A percentile compares a stretch with the other conserved stretches of the same genome.
phyloP scores from a whole-genome alignment of 2,797 vertebrate species.

The Manis javanica region DNA sequence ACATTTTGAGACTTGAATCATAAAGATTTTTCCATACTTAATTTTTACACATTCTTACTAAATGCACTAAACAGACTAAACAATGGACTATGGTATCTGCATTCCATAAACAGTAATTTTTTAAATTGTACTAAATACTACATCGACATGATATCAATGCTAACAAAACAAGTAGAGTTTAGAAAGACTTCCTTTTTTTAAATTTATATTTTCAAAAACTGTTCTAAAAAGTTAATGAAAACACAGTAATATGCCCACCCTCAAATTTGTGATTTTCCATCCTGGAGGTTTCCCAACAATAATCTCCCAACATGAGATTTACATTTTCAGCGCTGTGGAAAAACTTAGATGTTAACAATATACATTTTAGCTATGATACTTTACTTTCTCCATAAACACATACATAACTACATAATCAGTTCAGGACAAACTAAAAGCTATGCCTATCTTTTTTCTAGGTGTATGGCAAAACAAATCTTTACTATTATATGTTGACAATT shows the following conservation, averaged over 20 bases:
- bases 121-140: not conserved
- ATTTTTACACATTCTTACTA: not conserved
- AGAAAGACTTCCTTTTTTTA: not conserved
- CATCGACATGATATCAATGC: not conserved
- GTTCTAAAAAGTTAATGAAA: slow-evolving; percentile 4
- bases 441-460: not conserved
- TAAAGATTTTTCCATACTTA: slow-evolving; percentile 14
- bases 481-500: not conserved
- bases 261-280: slow-evolving; percentile 26
- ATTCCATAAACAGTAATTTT: not conserved
- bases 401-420: slow-evolving; percentile 3
- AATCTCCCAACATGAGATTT: not conserved
- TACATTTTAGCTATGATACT: slow-evolving; percentile 51
- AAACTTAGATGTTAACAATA: slow-evolving; percentile 21
- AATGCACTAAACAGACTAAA: slow-evolving; percentile 1
- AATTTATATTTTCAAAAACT: not conserved
- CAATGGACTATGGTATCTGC: not conserved
- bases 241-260: not conserved
- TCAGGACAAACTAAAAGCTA: not conserved
- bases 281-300: not conserved
- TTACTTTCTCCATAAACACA: slow-evolving; percentile 47
- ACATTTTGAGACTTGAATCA: slow-evolving; percentile 12
- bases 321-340: slow-evolving; percentile 38
- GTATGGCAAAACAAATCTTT: not conserved
- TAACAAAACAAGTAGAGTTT: not conserved